These are phyloP conservation scores for Aptenodytes forsteri DNA, from an alignment of 2,113 vertebrate genomes.

Conservation along the genomic window DNA sequence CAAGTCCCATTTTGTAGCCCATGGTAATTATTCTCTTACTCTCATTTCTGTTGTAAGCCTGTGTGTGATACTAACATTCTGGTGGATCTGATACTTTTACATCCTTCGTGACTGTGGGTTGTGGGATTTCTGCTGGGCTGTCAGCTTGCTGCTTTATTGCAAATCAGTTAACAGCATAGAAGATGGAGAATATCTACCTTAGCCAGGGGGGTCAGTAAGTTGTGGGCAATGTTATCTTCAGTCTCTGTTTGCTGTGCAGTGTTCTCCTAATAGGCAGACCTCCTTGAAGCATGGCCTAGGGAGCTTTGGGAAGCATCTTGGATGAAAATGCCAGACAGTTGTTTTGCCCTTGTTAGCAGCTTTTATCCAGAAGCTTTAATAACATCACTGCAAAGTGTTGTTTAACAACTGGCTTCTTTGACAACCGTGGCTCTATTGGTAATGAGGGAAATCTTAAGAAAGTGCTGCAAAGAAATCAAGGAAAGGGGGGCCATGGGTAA, in stretches of 20 bases:
- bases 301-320: neutral
- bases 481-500: neutral
- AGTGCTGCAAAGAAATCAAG: neutral
- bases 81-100: neutral
- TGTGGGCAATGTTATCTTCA: accelerated
- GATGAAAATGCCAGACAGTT: conserved; percentile 11
- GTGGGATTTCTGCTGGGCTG: neutral
- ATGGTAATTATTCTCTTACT: neutral
- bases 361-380: conserved; percentile 34
- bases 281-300: neutral
- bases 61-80: neutral
- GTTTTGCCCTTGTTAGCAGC: conserved; percentile 18
- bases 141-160: neutral
- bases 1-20: neutral
- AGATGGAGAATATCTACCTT: neutral
- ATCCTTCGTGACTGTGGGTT: neutral
- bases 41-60: neutral
- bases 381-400: neutral
- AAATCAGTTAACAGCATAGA: neutral
- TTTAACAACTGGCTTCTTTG: conserved; percentile 26
- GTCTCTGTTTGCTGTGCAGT: neutral
- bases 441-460: neutral
- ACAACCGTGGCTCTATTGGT: neutral
- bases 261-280: neutral
- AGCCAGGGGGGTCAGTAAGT: neutral